Evolutionary conservation across 2,888 invertebrate genomes (phyloP), one percentile per base, ranked within the genome.

Genomic region (Chrysodeixis includens): DNA sequence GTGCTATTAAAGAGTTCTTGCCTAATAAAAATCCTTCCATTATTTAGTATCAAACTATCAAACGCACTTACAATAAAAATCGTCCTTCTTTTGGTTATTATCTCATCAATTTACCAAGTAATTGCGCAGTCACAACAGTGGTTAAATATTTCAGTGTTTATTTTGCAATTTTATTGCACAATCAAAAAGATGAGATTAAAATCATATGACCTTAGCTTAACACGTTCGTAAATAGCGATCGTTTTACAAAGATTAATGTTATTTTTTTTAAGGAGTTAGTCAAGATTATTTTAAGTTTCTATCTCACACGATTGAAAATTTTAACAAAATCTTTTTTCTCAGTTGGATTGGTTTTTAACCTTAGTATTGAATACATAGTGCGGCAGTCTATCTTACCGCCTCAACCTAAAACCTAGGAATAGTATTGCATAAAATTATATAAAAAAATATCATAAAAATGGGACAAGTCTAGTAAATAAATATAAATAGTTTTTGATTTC

Each of bases 121-220:
- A 66, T 74, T 74, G 70, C 56, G 44, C 40, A 70, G 70, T 60
- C 30, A 16, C 18, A 61, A 40, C 4, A 60, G 69, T 70, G 70
- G 54, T 74, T 35, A 70, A 70, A 56, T 35, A 71, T 62, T 70
- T 70, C 71, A 57, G 54, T 75, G 66, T 71, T 74, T 66, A 75
- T 74, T 74, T 74, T 71, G 71, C 75, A 74, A 66, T 66, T 70
- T 70, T 74, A 66, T 74, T 75, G 62, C 75, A 74, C 59, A 51
- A 60, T 66, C 53, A 60, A 70, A 66, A 51, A 59, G 59, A 70
- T 59, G 26, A 70, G 75, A 74, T 74, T 71, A 74, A 56, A 58
- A 57, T 40, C 59, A 16, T 51, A 49, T 57, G 75, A 60, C 73
- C 73, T 73, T 60, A 59, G 26, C 46, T 60, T 49, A 46, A 66